phyloP scores from a whole-genome alignment of 2,888 invertebrate genomes.

The Entomobrya proxima region DNA sequence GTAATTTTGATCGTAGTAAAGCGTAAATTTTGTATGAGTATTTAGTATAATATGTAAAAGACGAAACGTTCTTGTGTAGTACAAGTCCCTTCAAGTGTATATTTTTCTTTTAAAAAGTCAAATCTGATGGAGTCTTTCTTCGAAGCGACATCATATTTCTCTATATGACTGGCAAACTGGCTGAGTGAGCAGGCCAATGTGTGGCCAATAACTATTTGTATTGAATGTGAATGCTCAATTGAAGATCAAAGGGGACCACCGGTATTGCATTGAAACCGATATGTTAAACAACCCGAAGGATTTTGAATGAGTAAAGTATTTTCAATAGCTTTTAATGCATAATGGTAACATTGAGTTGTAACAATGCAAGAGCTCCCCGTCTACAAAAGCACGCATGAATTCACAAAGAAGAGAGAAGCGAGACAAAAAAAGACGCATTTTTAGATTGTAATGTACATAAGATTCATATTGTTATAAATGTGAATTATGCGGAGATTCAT shows the following conservation, averaged over 20 bases:
- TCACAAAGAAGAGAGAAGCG: conserved; percentile 38
- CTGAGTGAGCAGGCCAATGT: conserved; percentile 58
- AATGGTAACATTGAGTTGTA: conserved; percentile 65
- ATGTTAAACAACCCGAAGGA: conserved; percentile 69
- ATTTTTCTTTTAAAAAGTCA: conserved; percentile 44
- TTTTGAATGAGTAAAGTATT: conserved; percentile 62
- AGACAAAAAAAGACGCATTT: conserved; percentile 49
- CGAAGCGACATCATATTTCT: conserved; percentile 27
- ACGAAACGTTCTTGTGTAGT: not conserved
- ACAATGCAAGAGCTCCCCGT: conserved; percentile 58
- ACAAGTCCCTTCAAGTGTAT: too few species aligned
- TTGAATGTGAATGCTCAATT: conserved; percentile 69
- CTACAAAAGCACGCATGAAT: conserved; percentile 53
- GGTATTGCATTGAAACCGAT: conserved; percentile 70
- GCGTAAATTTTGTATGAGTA: too few species aligned
- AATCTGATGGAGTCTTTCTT: conserved; percentile 14
- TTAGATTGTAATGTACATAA: conserved; percentile 33
- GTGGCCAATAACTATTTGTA: conserved; percentile 70
- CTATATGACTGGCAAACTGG: conserved; percentile 7
- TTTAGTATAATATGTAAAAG: too few species aligned
- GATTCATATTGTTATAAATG: conserved; percentile 36
- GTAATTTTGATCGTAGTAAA: too few species aligned
- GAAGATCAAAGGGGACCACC: conserved; percentile 71
- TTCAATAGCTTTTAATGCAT: conserved; percentile 69
- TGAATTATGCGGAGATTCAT: conserved; percentile 5